phyloP scores from a whole-genome alignment of 2,797 vertebrate genomes.

The Mormyrus proboscirostris region DNA sequence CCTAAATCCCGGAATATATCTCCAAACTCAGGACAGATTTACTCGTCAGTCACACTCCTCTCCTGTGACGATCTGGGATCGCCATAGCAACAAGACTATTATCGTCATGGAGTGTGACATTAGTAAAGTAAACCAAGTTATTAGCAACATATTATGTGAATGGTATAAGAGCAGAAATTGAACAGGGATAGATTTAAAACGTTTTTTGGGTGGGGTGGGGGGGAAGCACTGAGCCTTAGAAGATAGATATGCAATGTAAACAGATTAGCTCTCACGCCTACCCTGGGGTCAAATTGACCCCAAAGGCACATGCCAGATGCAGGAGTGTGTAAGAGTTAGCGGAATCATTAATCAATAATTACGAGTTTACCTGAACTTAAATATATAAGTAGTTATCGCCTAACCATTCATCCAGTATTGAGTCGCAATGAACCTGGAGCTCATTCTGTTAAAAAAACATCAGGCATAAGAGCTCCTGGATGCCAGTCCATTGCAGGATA shows the following conservation, averaged over 20 bases:
- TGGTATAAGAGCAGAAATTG: slow-evolving; percentile 2
- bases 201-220: background rate
- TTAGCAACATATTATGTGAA: slow-evolving; percentile 19
- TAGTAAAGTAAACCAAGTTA: slow-evolving; percentile 7
- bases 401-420: background rate
- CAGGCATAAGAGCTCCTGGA: background rate
- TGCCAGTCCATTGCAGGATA: background rate
- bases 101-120: slow-evolving; percentile 39
- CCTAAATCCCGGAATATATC: slow-evolving; percentile 22
- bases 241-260: background rate
- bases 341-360: background rate
- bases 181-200: slow-evolving; percentile 15
- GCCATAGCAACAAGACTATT: slow-evolving; percentile 38
- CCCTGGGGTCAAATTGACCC: too few relatives aligned
- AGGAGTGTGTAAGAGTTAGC: too few relatives aligned
- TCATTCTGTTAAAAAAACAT: background rate
- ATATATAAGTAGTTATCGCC: background rate
- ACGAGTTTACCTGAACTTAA: background rate
- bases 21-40: slow-evolving; percentile 30
- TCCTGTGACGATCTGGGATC: slow-evolving; percentile 42
- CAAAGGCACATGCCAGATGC: too few relatives aligned
- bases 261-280: background rate
- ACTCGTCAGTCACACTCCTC: slow-evolving; percentile 11
- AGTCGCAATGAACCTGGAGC: background rate
- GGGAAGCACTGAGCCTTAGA: background rate